Evolutionary conservation across 2,797 vertebrate genomes (phyloP).

Genomic region (Falco peregrinus): DNA sequence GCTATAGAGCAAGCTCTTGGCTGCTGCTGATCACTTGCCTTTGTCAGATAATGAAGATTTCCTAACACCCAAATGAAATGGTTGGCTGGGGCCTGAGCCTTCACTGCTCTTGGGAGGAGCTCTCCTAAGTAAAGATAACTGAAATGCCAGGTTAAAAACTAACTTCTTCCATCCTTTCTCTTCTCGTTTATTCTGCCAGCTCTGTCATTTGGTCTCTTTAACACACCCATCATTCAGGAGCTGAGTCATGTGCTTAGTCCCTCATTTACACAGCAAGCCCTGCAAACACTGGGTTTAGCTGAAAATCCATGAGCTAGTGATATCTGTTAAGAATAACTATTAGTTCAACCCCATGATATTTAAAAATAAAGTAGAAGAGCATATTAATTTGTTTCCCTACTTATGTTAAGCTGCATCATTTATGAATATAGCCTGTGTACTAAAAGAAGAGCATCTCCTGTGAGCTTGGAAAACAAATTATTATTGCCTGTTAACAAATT

Average conservation of each 20-base stretch:
- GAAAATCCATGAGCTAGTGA: neutral
- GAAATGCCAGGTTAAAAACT: neutral
- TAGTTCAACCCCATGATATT: neutral
- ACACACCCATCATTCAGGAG: neutral
- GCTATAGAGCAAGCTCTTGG: neutral
- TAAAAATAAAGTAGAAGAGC: neutral
- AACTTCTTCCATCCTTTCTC: neutral
- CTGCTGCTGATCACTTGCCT: neutral
- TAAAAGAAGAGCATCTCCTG: neutral
- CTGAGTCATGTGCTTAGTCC: neutral
- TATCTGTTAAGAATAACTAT: slow-evolving; percentile 2
- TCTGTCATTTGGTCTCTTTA: neutral
- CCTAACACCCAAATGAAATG: neutral
- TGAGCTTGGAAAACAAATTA: slow-evolving; percentile 1
- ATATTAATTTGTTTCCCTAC: neutral
- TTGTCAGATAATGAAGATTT: neutral
- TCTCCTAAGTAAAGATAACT: neutral
- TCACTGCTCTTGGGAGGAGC: neutral
- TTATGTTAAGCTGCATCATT: neutral
- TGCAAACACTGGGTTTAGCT: neutral
- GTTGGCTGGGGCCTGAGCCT: neutral
- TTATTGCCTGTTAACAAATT: neutral
- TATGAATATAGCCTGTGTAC: neutral
- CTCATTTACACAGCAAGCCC: neutral
- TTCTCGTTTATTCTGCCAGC: neutral